Evolutionary conservation across 2,113 vertebrate genomes (phyloP).

Genomic region (Chamaea fasciata): DNA sequence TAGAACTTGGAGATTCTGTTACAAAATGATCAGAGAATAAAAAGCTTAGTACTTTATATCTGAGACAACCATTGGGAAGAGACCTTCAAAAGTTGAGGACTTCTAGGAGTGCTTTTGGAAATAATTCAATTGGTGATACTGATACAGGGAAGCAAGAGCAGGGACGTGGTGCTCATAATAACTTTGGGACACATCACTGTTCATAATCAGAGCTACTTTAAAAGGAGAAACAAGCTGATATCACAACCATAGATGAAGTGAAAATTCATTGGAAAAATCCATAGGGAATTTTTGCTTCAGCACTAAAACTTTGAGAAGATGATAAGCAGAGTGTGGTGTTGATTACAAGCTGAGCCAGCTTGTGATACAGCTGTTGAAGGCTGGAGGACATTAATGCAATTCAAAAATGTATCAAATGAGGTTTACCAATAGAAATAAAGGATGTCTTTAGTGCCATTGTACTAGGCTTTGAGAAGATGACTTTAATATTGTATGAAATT

Average conservation of each 20-base stretch:
- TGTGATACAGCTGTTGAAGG: neutral
- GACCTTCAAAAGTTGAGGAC: neutral
- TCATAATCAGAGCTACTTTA: neutral
- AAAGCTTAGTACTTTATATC: neutral
- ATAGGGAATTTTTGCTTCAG: neutral
- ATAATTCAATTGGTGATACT: neutral
- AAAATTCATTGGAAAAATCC: neutral
- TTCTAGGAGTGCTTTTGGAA: neutral
- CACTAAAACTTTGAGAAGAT: neutral
- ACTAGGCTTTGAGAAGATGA: neutral
- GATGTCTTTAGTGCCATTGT: neutral
- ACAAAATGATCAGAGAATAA: neutral
- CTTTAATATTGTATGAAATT: neutral
- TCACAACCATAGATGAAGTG: neutral
- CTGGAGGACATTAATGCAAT: neutral
- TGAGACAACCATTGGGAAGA: neutral
- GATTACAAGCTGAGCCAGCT: neutral
- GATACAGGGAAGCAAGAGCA: neutral
- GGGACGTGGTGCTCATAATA: rapidly evolving
- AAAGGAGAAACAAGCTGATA: neutral
- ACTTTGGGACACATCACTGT: neutral
- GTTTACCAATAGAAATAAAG: neutral
- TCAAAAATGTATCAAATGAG: neutral
- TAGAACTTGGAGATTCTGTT: neutral
- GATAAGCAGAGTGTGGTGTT: neutral